Evolutionary conservation across 2,113 vertebrate species (phyloP).

Genomic region (Paratilapia polleni): DNA sequence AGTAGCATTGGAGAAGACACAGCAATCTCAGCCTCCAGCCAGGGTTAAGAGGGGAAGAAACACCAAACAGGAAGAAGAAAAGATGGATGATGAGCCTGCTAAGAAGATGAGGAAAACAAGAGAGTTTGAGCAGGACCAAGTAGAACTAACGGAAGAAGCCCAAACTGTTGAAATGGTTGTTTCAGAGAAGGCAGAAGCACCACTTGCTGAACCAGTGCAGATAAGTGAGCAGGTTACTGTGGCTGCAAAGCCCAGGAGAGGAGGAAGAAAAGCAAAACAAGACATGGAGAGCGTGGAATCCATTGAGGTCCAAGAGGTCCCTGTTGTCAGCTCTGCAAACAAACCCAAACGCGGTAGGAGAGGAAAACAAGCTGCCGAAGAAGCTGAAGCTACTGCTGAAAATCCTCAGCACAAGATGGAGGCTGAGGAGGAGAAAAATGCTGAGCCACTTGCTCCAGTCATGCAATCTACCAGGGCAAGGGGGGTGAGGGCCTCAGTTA

Average conservation of each 20-base stretch:
- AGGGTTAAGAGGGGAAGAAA: constrained; percentile 57
- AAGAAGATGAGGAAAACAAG: constrained; percentile 42
- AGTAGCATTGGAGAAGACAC: constrained; percentile 10
- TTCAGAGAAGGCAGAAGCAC: constrained; percentile 11
- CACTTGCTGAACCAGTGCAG: neutral
- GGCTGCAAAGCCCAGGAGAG: constrained; percentile 48
- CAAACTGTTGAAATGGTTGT: neutral
- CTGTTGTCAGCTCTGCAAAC: neutral
- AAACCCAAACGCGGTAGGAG: constrained; percentile 52
- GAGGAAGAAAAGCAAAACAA: constrained; percentile 34
- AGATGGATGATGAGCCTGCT: neutral
- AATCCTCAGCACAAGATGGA: neutral
- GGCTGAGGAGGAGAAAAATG: neutral
- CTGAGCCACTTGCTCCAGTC: neutral
- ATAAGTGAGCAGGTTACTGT: neutral
- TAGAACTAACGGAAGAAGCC: constrained; percentile 19
- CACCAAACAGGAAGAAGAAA: constrained; percentile 33
- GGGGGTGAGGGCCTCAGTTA: constrained; percentile 19
- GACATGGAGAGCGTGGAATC: neutral
- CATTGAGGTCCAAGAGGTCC: constrained; percentile 19
- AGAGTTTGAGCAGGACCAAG: constrained; percentile 31
- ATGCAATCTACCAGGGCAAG: constrained; percentile 42
- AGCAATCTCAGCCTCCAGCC: constrained; percentile 22
- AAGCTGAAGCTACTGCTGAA: neutral
- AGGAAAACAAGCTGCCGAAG: neutral